A percentile compares a stretch with the other conserved stretches of the same genome.
These are phyloP conservation scores for Pollimyrus isidori DNA, from an alignment of 2,113 vertebrate species.

Conservation along the genomic window DNA sequence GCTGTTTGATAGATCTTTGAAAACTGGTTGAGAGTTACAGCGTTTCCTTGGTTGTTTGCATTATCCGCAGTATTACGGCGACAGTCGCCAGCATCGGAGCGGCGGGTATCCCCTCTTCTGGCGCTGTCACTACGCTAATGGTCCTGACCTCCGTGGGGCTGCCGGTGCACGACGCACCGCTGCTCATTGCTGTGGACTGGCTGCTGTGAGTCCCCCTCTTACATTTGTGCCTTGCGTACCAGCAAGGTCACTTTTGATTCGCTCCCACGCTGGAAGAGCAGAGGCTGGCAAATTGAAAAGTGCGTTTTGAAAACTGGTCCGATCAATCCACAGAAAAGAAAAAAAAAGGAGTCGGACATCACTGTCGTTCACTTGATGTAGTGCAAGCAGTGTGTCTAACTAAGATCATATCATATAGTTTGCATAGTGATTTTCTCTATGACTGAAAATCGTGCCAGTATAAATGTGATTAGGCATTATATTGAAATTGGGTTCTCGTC, in stretches of 20 bases:
- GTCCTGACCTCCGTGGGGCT: slow-evolving; percentile 69
- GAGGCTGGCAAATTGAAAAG: not conserved
- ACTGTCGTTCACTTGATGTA: too few species aligned
- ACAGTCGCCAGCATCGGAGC: slow-evolving; percentile 72
- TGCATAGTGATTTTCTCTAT: too few species aligned
- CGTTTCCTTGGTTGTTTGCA: not conserved
- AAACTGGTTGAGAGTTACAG: not conserved
- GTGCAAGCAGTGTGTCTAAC: too few species aligned
- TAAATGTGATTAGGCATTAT: too few species aligned
- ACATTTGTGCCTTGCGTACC: not conserved
- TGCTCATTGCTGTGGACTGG: slow-evolving; percentile 77
- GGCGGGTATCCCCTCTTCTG: slow-evolving; percentile 70
- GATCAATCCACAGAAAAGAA: too few species aligned
- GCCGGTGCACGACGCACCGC: slow-evolving; percentile 67
- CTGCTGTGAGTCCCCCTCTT: slow-evolving; percentile 65
- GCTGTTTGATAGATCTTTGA: not conserved
- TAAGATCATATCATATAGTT: too few species aligned
- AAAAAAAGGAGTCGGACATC: too few species aligned
- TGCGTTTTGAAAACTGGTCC: too few species aligned
- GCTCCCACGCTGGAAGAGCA: not conserved
- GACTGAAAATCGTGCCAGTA: too few species aligned
- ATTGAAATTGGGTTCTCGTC: too few species aligned
- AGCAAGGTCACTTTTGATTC: not conserved
- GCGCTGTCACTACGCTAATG: slow-evolving; percentile 75
- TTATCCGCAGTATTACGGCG: slow-evolving; percentile 62